Percentiles rank a stretch among this genome's conserved stretches.
Evolutionary conservation across 1,140 invertebrate species (phyloP).

Genomic region (Drosophila baimaii): DNA sequence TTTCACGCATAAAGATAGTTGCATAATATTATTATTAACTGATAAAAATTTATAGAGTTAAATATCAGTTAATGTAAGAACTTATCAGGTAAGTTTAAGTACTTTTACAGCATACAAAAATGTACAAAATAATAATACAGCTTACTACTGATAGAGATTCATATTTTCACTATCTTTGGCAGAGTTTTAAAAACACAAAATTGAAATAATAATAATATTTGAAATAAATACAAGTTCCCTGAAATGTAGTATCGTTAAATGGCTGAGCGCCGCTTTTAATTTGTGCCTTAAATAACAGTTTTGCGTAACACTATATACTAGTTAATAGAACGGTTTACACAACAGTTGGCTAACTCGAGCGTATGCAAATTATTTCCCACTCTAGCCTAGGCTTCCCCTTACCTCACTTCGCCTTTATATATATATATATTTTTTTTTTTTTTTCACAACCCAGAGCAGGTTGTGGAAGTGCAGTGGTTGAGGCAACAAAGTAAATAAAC

Average conservation of each 20-base stretch:
- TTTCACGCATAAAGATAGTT: background rate
- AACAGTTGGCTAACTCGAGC: constrained; percentile 41
- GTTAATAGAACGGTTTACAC: constrained; percentile 39
- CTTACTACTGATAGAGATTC: too few species aligned
- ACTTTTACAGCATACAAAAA: background rate
- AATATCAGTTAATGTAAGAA: background rate
- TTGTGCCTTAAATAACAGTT: constrained; percentile 12
- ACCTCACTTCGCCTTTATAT: background rate
- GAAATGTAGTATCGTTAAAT: background rate
- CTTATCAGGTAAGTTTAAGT: background rate
- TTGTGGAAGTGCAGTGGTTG: constrained; percentile 6
- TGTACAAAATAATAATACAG: too few species aligned
- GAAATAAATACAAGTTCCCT: background rate
- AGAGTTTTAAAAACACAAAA: too few species aligned
- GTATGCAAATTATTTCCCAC: constrained; percentile 11
- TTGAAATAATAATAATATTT: too few species aligned
- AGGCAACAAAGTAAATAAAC: constrained; percentile 20
- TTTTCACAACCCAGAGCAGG: background rate
- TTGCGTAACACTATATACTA: constrained; percentile 35
- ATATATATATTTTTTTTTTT: background rate
- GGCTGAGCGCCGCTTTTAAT: background rate
- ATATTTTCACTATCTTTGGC: too few species aligned
- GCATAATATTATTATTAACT: background rate
- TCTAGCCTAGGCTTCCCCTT: constrained; percentile 4
- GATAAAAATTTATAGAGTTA: background rate